Conservation (phyloP, 2,888 invertebrate species). For the Oligia strigilis region DNA sequence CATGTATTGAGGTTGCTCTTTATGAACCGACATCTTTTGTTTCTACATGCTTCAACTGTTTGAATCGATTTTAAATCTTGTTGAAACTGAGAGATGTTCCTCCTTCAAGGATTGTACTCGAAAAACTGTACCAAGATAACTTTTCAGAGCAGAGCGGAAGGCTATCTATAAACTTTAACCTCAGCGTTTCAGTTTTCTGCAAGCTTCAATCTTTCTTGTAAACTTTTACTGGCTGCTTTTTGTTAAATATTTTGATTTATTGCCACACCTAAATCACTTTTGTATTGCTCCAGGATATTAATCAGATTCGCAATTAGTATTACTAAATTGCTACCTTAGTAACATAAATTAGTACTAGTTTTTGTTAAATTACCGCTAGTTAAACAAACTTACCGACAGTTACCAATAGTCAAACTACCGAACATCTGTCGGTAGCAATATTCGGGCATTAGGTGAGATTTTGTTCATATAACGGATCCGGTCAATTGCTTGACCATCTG, state of each 20-base stretch:
- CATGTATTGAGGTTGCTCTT: background rate
- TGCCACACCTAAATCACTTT: background rate
- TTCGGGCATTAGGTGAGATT: slow-evolving; percentile 83
- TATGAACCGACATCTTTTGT: background rate
- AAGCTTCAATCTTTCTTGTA: slow-evolving; percentile 42
- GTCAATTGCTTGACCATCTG: slow-evolving; percentile 89
- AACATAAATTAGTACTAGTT: background rate
- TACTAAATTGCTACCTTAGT: background rate
- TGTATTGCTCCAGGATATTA: background rate
- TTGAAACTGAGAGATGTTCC: background rate
- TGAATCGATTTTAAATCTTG: slow-evolving; percentile 1
- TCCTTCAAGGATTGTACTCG: slow-evolving; percentile 24
- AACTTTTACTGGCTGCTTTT: slow-evolving; percentile 27
- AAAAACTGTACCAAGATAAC: slow-evolving; percentile 34
- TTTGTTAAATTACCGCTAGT: slow-evolving; percentile 43
- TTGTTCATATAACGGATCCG: slow-evolving; percentile 78
- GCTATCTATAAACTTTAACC: slow-evolving; percentile 47
- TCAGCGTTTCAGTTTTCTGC: slow-evolving; percentile 37
- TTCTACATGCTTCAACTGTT: background rate
- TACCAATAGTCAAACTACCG: slow-evolving; percentile 42
- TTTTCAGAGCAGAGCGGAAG: slow-evolving; percentile 26
- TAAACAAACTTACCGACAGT: slow-evolving; percentile 63
- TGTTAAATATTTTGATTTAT: slow-evolving; percentile 33
- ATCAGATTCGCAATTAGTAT: background rate
- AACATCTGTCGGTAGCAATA: slow-evolving; percentile 81